These are phyloP conservation scores for Nudaria mundana DNA, from an alignment of 2,888 invertebrate genomes.

Conservation along the genomic window DNA sequence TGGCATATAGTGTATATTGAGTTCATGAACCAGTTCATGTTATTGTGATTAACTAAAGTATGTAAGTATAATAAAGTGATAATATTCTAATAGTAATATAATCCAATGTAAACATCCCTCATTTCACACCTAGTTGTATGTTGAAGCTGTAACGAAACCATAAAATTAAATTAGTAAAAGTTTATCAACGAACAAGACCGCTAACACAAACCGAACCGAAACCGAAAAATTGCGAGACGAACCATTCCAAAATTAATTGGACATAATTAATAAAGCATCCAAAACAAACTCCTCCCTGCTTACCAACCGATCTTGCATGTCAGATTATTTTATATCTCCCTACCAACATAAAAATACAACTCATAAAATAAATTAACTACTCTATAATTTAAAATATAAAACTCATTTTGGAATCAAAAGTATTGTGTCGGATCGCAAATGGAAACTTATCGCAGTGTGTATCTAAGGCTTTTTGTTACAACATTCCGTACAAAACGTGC, in stretches of 20 bases:
- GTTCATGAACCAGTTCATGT: conserved; percentile 7
- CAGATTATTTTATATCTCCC: conserved; percentile 66
- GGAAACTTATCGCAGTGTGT: conserved; percentile 65
- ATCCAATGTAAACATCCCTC: too few relatives aligned
- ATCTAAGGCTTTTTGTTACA: conserved; percentile 78
- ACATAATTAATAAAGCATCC: conserved; percentile 79
- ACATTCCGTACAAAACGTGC: conserved; percentile 80
- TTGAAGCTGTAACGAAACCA: conserved; percentile 4
- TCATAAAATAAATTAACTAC: conserved; percentile 7
- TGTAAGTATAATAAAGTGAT: too few relatives aligned
- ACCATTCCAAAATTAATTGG: conserved; percentile 74
- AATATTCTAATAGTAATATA: too few relatives aligned
- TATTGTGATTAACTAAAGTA: not conserved
- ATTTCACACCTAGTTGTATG: not conserved
- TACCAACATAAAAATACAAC: conserved; percentile 28
- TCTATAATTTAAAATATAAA: conserved; percentile 24
- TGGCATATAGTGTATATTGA: conserved; percentile 17
- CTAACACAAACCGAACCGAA: conserved; percentile 47
- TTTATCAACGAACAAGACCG: conserved; percentile 36
- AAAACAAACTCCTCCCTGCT: conserved; percentile 72
- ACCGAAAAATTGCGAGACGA: conserved; percentile 62
- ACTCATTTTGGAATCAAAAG: conserved; percentile 26
- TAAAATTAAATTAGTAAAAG: conserved; percentile 20
- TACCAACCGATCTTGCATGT: conserved; percentile 64
- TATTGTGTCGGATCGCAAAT: conserved; percentile 35